Base-by-base conservation (phyloP, 2,113 vertebrate genomes). In the Scomber japonicus region DNA sequence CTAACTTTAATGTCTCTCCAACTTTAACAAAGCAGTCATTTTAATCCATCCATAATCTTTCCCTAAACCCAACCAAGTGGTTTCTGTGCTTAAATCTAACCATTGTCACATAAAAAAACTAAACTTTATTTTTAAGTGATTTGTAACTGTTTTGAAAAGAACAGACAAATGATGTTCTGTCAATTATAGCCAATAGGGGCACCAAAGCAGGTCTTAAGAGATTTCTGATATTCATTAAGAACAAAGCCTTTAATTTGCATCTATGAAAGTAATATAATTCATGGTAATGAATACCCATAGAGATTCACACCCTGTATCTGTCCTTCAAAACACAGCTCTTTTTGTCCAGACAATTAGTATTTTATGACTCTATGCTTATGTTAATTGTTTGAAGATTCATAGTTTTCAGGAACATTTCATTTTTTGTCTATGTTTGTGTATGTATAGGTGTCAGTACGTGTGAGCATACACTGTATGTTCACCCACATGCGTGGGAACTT, bases 171-270 rank as follows among this genome's bases (percentile, higher is more conserved):
- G 6, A 40, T 40, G 35, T 40, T 9, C 35, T 40, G 35, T 6
- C 35, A 40, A 8, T 40, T 40, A 9, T 9, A 40, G 35, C 35
- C 35, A 9, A 9, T 40, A 40, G 35, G 35, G 35, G 35, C 8
- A 2, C 35, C 35, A 40, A 40, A 40, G 7, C 35, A 40, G 35
- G 35, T 21, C 21, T 21, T 21, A 21, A 40, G 35, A 9, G 35
- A 40, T 40, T 40, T 40, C 9, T 40, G 6, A 49, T 63, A 56
- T 66, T 81, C 19, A 76, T 61, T 64, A 31, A 74, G 27, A 78
- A 78, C 51, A 73, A 78, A 82, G 44, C 54, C 50, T 67, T 31
- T 55, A 71, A 83, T 80, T 76, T 45, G n/a, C 68, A 75, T 82
- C 8, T 54, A 8, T 65, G 21, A 64, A 69, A 60, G 40, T 57